These are phyloP conservation scores for Torymus tubicola DNA, from an alignment of 2,888 invertebrate genomes.

Conservation along the genomic window DNA sequence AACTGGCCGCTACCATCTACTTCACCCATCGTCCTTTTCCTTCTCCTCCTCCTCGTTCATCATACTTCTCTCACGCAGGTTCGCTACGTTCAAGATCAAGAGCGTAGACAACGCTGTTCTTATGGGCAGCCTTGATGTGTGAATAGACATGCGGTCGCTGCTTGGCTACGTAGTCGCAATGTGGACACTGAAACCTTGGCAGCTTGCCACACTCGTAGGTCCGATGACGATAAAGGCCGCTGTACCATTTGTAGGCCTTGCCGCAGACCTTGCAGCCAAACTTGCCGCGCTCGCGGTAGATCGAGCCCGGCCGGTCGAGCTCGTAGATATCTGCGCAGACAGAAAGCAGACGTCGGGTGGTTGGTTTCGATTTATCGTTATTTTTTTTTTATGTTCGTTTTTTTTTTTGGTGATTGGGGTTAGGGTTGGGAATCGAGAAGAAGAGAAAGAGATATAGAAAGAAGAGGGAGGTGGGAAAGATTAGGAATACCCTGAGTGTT, in stretches of 20 bases:
- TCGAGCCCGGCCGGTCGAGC: conserved; percentile 46
- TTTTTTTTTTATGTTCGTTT: too few relatives aligned
- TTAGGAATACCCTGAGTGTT: too few relatives aligned
- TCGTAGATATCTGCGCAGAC: conserved; percentile 38
- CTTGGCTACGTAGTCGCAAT: conserved; percentile 78
- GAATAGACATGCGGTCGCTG: conserved; percentile 78
- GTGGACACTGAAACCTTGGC: conserved; percentile 76
- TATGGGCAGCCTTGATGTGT: conserved; percentile 76
- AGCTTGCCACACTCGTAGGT: conserved; percentile 73
- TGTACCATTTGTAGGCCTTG: conserved; percentile 80
- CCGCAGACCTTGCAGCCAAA: conserved; percentile 78
- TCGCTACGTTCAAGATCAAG: conserved; percentile 62
- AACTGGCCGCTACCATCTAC: too few relatives aligned
- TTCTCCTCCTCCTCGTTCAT: too few relatives aligned
- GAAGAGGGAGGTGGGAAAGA: too few relatives aligned
- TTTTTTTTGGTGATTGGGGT: too few relatives aligned
- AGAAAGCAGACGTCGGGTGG: conserved; percentile 24
- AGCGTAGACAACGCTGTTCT: conserved; percentile 66
- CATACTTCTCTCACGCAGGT: too few relatives aligned
- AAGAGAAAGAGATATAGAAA: too few relatives aligned
- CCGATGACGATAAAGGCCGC: conserved; percentile 78
- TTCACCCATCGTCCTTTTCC: too few relatives aligned
- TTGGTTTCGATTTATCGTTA: too few relatives aligned
- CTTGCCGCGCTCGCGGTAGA: conserved; percentile 62
- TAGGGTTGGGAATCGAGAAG: too few relatives aligned